Evolutionary conservation across 2,888 invertebrate genomes (phyloP), one percentile per base, ranked within the genome.

Genomic region (Oligia strigilis): DNA sequence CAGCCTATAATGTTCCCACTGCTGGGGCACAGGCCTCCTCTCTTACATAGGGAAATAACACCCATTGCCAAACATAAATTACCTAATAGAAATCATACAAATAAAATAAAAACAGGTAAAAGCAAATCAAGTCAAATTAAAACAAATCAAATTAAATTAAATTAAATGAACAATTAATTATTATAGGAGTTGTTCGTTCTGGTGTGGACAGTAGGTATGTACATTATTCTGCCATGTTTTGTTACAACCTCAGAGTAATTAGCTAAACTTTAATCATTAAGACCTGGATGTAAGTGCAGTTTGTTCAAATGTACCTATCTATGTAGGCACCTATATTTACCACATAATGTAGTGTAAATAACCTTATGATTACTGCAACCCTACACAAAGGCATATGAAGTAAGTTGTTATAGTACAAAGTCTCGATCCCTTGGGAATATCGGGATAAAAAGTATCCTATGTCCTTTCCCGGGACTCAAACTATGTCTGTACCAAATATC

Each of bases 231-330:
- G 60, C 6, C 17, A 9, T 55, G 43, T 36, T 8, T 60, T 36
- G 60, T 52, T 52, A 66, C 13, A 40, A 52, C 60, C 23, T 13
- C 19, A 8, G 36, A 46, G 46, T 79, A 58, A 36, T 62, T 66
- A n/a, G 14, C 19, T 4, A 64, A 82, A 75, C 74, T 83, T 82
- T 75, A 4, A 43, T 64, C 66, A 74, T 83, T 83, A 83, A 62
- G 13, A 73, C 14, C 36, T 29, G 49, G 36, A 52, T 49, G 55
- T n/a, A 72, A 67, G 55, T 83, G 74, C 71, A 83, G 66, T 82
- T 82, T 67, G 36, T 64, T 46, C 2, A 52, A 79, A 71, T 52
- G 4, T 65, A 29, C 29, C 29, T 29, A 43, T 13, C n/a, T n/a
- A n/a, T n/a, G 6, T 65, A n/a, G 58, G 8, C 19, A 17, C 23